Conservation (phyloP, 2,113 vertebrate species). For the Odobenus rosmarus region DNA sequence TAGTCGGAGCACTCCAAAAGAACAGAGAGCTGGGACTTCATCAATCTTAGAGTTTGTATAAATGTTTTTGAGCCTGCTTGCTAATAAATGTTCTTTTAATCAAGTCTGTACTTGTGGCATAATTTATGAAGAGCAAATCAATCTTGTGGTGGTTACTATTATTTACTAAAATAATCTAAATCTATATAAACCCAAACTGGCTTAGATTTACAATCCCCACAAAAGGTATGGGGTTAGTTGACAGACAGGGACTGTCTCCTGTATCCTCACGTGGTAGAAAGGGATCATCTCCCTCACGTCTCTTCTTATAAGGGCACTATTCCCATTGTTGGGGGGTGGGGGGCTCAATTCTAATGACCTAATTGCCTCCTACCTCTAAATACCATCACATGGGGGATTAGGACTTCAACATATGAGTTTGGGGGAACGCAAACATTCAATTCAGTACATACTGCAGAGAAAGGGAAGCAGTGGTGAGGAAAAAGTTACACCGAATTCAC, state of each 20-base stretch:
- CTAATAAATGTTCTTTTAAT: background rate
- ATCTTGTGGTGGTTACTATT: background rate
- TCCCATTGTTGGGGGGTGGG: background rate
- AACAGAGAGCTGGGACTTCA: background rate
- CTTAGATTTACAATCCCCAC: background rate
- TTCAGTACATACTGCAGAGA: background rate
- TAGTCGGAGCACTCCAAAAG: background rate
- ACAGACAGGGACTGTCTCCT: background rate
- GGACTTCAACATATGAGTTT: background rate
- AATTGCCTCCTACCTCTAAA: background rate
- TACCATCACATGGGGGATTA: background rate
- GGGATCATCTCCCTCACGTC: background rate
- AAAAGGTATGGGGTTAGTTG: background rate
- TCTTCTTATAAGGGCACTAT: background rate
- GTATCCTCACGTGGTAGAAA: background rate
- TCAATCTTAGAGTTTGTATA: background rate
- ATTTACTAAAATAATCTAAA: background rate
- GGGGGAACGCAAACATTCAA: background rate
- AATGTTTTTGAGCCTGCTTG: background rate
- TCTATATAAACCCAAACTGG: background rate
- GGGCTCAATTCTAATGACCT: background rate
- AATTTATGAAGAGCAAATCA: background rate
- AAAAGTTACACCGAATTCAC: background rate
- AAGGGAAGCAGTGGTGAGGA: background rate
- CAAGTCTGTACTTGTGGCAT: background rate